Conservation (phyloP, 92 coral and sea anemone genomes). For the Parazoanthus darwini region DNA sequence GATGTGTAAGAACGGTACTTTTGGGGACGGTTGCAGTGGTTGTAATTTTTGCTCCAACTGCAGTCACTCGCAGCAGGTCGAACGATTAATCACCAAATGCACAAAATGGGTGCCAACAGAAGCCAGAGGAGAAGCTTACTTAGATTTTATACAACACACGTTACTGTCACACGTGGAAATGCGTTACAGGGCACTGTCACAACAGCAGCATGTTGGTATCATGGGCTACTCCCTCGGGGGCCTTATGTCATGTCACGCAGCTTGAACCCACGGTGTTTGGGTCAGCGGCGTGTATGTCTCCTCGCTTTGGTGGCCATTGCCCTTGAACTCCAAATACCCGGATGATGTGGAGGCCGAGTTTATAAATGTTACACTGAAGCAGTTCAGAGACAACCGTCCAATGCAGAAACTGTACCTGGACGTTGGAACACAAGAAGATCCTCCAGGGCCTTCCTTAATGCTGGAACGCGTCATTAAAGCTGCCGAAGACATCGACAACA, state of each 20-base stretch:
- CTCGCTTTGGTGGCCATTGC: constrained; percentile 69
- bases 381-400: constrained; percentile 45
- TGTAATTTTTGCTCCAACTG: constrained; percentile 35
- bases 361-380: constrained; percentile 31
- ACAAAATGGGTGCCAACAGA: constrained; percentile 46
- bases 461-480: constrained; percentile 40
- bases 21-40: constrained; percentile 1
- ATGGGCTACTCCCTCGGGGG: constrained; percentile 61
- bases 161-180: constrained; percentile 30
- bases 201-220: constrained; percentile 47
- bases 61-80: neutral
- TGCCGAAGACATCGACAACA: constrained; percentile 21
- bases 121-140: constrained; percentile 39
- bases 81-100: constrained; percentile 13
- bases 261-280: constrained; percentile 60
- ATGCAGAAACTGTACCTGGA: constrained; percentile 54
- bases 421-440: constrained; percentile 47
- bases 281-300: constrained; percentile 67
- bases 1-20: constrained; percentile 37
- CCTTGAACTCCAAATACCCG: constrained; percentile 49
- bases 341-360: constrained; percentile 52
- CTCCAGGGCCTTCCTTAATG: constrained; percentile 38
- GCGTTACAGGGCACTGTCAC: constrained; percentile 45
- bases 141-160: constrained; percentile 55
- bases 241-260: constrained; percentile 56